These are phyloP conservation scores for Mormyrus proboscirostris DNA, from an alignment of 2,797 vertebrate species.

Conservation along the genomic window DNA sequence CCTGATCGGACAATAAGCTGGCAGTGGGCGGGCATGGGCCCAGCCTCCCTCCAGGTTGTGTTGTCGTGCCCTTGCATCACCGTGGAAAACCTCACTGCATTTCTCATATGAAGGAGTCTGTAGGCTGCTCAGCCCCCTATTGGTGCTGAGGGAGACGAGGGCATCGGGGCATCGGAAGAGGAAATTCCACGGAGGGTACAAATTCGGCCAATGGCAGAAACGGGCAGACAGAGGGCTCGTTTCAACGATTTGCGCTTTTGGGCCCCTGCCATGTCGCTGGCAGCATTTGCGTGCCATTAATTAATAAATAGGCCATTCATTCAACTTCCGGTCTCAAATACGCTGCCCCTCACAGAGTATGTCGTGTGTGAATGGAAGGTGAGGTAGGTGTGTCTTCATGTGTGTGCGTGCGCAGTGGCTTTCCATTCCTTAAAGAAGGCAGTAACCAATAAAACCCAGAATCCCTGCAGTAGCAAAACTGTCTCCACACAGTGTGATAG, in stretches of 20 bases:
- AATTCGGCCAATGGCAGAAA: conserved; percentile 9
- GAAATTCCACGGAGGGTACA: conserved; percentile 40
- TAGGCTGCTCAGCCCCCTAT: neutral
- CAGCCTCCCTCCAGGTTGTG: neutral
- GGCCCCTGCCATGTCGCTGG: conserved; percentile 14
- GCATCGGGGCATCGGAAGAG: conserved; percentile 23
- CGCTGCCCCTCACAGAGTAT: neutral
- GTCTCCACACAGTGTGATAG: neutral
- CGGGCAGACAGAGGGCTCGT: neutral
- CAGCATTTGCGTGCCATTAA: neutral
- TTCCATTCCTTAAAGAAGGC: neutral
- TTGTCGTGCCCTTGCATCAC: neutral
- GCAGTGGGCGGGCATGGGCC: neutral
- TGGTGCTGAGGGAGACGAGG: neutral
- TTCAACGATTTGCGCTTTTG: conserved; percentile 27
- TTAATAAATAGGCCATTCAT: neutral
- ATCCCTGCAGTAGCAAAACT: neutral
- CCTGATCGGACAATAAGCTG: neutral
- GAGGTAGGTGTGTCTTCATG: neutral
- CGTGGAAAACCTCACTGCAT: neutral
- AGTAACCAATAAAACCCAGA: neutral
- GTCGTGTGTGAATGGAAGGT: neutral
- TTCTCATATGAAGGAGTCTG: neutral
- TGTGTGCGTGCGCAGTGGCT: neutral
- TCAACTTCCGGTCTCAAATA: neutral